phyloP scores from a whole-genome alignment of 37 sponge, comb jelly and placozoan genomes.

The Amphimedon queenslandica region DNA sequence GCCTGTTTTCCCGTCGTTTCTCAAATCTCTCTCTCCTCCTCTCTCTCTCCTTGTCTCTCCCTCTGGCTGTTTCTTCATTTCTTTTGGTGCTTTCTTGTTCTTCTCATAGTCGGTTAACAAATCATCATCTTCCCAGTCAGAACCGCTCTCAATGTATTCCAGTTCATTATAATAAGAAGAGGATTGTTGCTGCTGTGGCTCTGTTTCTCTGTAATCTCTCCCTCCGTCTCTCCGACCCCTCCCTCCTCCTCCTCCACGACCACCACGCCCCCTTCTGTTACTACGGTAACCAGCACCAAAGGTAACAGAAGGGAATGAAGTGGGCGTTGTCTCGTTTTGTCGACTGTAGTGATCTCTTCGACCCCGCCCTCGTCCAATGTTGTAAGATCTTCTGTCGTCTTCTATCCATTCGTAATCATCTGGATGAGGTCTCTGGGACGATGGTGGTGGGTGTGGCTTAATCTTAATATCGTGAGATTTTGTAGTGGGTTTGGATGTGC shows the following conservation, averaged over 20 bases:
- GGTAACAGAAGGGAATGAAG: neutral
- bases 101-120: neutral
- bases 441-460: no score
- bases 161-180: slow-evolving; percentile 23
- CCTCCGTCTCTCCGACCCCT: neutral
- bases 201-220: neutral
- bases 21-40: neutral
- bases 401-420: no score
- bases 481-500: no score
- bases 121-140: slow-evolving; percentile 41
- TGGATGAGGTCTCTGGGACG: no score
- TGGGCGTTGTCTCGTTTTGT: neutral
- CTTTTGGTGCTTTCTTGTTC: neutral
- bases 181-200: neutral
- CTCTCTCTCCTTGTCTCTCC: neutral
- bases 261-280: neutral
- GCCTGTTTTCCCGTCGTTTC: neutral
- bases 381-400: neutral
- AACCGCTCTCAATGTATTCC: slow-evolving; percentile 37
- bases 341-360: neutral
- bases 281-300: no score
- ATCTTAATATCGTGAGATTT: no score
- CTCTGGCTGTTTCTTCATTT: neutral
- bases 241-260: neutral
- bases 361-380: neutral